phyloP scores from a whole-genome alignment of 2,797 vertebrate species.

The Lacerta viridis region DNA sequence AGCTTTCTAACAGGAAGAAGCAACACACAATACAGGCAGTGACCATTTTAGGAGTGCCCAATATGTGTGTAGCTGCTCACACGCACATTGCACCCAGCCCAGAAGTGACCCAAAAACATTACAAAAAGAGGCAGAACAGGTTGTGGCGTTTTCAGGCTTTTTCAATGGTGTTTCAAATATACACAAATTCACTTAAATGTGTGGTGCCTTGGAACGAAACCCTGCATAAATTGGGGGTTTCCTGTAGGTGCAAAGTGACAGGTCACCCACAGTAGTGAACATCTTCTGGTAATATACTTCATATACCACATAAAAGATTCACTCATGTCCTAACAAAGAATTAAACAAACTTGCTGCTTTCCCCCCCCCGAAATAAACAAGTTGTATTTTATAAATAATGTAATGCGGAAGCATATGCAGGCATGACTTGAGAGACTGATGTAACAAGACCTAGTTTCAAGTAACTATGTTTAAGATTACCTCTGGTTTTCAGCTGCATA shows the following conservation, averaged over 20 bases:
- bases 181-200: too few relatives aligned
- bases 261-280: too few relatives aligned
- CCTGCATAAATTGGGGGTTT: too few relatives aligned
- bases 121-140: too few relatives aligned
- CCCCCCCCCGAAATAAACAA: neutral
- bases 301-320: neutral
- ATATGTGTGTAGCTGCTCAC: too few relatives aligned
- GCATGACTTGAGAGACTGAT: neutral
- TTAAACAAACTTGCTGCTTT: neutral
- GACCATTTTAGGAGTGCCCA: too few relatives aligned
- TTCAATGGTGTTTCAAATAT: too few relatives aligned
- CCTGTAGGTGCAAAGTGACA: neutral
- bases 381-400: neutral
- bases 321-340: neutral
- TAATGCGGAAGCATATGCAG: neutral
- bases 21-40: neutral
- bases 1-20: neutral
- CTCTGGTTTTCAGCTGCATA: neutral
- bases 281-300: neutral
- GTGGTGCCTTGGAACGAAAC: too few relatives aligned
- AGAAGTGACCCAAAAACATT: too few relatives aligned
- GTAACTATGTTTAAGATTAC: neutral
- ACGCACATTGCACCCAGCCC: too few relatives aligned
- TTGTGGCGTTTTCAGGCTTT: too few relatives aligned
- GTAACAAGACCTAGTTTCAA: neutral